phyloP scores from a whole-genome alignment of 2,113 vertebrate genomes.

The Thinocorus orbignyianus region DNA sequence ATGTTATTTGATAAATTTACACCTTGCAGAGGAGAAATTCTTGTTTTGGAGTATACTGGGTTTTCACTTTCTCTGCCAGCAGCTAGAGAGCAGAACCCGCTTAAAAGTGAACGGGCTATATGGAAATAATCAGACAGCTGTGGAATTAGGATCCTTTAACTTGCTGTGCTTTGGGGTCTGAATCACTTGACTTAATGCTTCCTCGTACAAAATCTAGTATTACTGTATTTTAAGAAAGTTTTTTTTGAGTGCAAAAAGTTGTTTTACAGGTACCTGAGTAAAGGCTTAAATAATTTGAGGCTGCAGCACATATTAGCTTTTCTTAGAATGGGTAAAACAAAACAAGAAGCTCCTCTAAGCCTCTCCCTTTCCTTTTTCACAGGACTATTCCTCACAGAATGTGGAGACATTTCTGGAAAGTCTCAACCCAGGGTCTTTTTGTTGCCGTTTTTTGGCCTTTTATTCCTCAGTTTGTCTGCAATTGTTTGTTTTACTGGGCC shows the following conservation, averaged over 20 bases:
- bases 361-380: constrained; percentile 23
- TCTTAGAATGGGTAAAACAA: neutral
- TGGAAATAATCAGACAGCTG: neutral
- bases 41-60: neutral
- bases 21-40: neutral
- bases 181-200: neutral
- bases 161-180: neutral
- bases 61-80: neutral
- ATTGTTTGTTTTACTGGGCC: constrained; percentile 94
- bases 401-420: constrained; percentile 92
- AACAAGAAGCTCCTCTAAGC: neutral
- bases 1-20: neutral
- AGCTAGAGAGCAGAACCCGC: neutral
- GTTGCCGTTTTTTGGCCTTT: constrained; percentile 91
- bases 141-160: neutral
- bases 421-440: constrained; percentile 85
- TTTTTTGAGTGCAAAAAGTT: neutral
- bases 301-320: neutral
- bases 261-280: neutral
- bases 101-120: neutral
- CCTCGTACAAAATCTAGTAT: neutral
- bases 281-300: neutral
- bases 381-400: constrained; percentile 86
- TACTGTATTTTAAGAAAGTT: neutral
- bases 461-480: constrained; percentile 91